Percentiles rank a stretch among this genome's conserved stretches.
Evolutionary conservation across 2,888 invertebrate species (phyloP).

Genomic region (Dryocosmus kuriphilus): DNA sequence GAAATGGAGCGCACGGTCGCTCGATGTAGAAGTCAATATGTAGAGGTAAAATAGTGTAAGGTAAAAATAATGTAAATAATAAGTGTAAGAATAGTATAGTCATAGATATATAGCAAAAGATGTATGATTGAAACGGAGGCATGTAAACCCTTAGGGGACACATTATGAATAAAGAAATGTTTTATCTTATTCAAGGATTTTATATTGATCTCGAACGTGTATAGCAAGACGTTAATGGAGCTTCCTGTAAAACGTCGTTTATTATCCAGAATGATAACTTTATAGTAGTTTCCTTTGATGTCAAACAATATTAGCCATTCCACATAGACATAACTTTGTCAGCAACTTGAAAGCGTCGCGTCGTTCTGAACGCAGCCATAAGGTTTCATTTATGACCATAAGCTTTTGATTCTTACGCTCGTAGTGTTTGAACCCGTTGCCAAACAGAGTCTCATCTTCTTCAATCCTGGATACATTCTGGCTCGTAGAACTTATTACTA

Average conservation of each 20-base stretch:
- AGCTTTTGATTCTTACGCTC: conserved; percentile 7
- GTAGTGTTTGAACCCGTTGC: neutral
- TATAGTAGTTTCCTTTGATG: neutral
- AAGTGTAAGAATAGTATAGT: too few relatives aligned
- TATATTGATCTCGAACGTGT: neutral
- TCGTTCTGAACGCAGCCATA: neutral
- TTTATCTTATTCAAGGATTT: neutral
- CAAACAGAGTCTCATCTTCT: conserved; percentile 17
- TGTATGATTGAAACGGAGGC: too few relatives aligned
- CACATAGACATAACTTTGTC: conserved; percentile 10
- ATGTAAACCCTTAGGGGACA: too few relatives aligned
- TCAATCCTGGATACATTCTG: conserved; percentile 2
- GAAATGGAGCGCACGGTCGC: too few relatives aligned
- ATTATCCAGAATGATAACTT: conserved; percentile 3
- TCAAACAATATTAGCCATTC: conserved; percentile 1
- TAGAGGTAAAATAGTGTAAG: too few relatives aligned
- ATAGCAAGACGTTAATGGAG: neutral
- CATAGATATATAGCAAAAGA: too few relatives aligned
- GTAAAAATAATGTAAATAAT: too few relatives aligned
- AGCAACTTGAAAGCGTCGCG: conserved; percentile 12
- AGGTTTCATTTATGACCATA: neutral
- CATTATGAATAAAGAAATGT: too few relatives aligned
- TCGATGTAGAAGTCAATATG: too few relatives aligned
- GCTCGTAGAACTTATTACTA: neutral
- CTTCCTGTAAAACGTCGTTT: neutral